These are phyloP conservation scores for Leucoptera coffeella DNA, from an alignment of 2,888 invertebrate genomes.

Conservation along the genomic window DNA sequence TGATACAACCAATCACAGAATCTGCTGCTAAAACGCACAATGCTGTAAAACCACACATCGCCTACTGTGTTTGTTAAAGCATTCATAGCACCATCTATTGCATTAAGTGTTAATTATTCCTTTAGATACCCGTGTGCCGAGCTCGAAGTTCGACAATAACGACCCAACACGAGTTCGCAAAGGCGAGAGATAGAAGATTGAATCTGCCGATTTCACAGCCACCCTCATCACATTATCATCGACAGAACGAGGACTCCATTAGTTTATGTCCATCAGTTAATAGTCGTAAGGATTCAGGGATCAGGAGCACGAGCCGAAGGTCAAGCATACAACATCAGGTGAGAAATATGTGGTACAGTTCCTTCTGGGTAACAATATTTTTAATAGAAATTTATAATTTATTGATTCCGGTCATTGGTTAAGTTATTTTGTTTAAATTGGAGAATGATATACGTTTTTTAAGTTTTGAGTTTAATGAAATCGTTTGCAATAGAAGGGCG, in stretches of 20 bases:
- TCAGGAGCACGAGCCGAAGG: slow-evolving; percentile 75
- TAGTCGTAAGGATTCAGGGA: slow-evolving; percentile 84
- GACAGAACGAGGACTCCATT: slow-evolving; percentile 55
- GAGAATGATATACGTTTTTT: too few species aligned
- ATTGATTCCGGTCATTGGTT: too few species aligned
- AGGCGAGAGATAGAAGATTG: slow-evolving; percentile 29
- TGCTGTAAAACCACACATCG: too few species aligned
- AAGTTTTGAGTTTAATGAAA: too few species aligned
- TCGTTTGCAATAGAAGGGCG: too few species aligned
- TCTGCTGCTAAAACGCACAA: too few species aligned
- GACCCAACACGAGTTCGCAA: slow-evolving; percentile 26
- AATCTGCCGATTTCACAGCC: slow-evolving; percentile 35
- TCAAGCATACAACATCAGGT: slow-evolving; percentile 86
- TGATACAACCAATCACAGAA: too few species aligned
- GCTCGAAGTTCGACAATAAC: slow-evolving; percentile 43
- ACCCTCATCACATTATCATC: slow-evolving; percentile 14
- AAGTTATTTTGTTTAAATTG: too few species aligned
- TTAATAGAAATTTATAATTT: too few species aligned
- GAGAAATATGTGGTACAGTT: slow-evolving; percentile 2
- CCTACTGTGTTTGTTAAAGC: too few species aligned
- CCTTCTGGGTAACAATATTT: neutral
- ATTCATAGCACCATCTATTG: too few species aligned
- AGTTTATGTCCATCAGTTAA: slow-evolving; percentile 72
- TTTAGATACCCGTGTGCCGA: slow-evolving; percentile 35
- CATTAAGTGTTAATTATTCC: neutral